phyloP scores from a whole-genome alignment of 2,888 invertebrate species.

The Drosophila affinis region DNA sequence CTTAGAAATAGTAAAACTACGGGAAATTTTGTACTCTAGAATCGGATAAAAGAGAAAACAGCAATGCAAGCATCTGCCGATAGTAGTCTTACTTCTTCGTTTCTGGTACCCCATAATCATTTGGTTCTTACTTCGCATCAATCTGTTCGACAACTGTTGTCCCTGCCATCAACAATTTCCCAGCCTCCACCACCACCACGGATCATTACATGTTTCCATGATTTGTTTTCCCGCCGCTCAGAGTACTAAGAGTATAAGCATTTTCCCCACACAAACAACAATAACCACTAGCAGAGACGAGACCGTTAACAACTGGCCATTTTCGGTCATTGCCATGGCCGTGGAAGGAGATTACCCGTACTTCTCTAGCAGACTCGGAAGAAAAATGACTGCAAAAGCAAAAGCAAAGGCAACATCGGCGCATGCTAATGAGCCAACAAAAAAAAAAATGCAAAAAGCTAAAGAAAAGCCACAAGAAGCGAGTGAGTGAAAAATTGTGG shows the following conservation, averaged over 20 bases:
- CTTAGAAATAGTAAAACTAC: not conserved
- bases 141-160: not conserved
- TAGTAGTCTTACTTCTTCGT: not conserved
- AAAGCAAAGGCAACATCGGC: slow-evolving; percentile 36
- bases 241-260: not conserved
- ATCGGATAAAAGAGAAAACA: not conserved
- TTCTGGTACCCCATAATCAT: not conserved
- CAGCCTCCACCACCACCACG: not conserved
- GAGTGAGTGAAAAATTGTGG: slow-evolving; percentile 54
- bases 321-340: slow-evolving; percentile 77
- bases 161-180: not conserved
- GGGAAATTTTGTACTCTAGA: not conserved
- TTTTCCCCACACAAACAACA: slow-evolving; percentile 34
- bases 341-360: slow-evolving; percentile 17
- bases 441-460: slow-evolving; percentile 9
- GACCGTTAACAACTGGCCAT: slow-evolving; percentile 52
- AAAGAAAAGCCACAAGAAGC: not conserved
- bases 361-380: not conserved
- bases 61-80: not conserved
- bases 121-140: not conserved
- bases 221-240: slow-evolving; percentile 28
- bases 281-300: slow-evolving; percentile 9
- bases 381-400: slow-evolving; percentile 11
- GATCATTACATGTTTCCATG: slow-evolving; percentile 21
- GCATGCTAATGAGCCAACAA: slow-evolving; percentile 70